A percentile compares a stretch with the other conserved stretches of the same genome.
Evolutionary conservation across 2,797 vertebrate species (phyloP).

Genomic region (Urocyon cinereoargenteus): DNA sequence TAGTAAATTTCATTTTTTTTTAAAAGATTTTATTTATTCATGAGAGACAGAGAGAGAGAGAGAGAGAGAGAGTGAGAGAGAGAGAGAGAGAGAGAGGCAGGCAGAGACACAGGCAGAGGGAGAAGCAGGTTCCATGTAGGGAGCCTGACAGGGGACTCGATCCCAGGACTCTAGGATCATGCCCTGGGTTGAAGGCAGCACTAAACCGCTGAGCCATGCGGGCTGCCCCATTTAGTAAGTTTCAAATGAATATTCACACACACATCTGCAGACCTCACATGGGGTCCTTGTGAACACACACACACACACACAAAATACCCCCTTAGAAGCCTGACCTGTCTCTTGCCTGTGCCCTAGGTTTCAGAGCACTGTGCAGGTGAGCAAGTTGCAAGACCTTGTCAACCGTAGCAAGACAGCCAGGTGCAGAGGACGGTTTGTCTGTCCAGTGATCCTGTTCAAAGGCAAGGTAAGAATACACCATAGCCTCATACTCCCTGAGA

Average conservation of each 20-base stretch:
- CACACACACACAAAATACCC: background rate
- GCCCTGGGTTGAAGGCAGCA: too few species aligned
- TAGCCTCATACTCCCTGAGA: background rate
- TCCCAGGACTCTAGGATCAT: too few species aligned
- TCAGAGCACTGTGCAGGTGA: constrained; percentile 95
- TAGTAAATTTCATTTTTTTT: background rate
- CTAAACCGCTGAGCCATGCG: too few species aligned
- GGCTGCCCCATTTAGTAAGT: background rate
- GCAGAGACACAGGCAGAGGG: too few species aligned
- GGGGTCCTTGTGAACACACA: background rate
- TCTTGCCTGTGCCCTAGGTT: constrained; percentile 87
- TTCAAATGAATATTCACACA: background rate
- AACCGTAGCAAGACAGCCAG: constrained; percentile 97
- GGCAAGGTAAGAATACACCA: constrained; percentile 93
- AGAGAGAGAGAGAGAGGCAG: too few species aligned
- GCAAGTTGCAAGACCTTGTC: constrained; percentile 96
- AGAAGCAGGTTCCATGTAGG: too few species aligned
- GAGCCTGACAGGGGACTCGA: too few species aligned
- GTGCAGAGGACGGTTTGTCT: constrained; percentile 97
- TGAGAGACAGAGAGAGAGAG: too few species aligned
- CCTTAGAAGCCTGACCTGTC: background rate
- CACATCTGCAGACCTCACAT: background rate
- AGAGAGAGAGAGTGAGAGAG: too few species aligned
- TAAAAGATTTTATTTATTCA: too few species aligned
- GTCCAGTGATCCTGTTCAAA: constrained; percentile 98